These are phyloP conservation scores for Cetonia aurata DNA, from an alignment of 2,888 invertebrate genomes.

Conservation along the genomic window DNA sequence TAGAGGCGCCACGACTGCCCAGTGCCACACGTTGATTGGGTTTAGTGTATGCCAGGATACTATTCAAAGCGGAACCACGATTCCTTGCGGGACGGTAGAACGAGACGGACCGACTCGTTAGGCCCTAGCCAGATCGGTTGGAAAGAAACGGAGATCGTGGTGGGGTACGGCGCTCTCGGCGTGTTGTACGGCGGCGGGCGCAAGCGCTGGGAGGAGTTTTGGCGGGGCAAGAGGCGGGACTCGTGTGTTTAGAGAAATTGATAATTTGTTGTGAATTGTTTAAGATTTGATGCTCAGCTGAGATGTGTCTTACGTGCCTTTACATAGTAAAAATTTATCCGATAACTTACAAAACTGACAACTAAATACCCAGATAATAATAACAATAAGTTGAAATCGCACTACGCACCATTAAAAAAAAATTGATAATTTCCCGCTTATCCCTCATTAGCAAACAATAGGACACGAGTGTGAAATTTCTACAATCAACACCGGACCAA, in stretches of 20 bases:
- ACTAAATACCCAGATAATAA: not conserved
- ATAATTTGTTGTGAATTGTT: slow-evolving; percentile 68
- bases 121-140: slow-evolving; percentile 12
- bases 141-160: slow-evolving; percentile 52
- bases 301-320: slow-evolving; percentile 47
- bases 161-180: slow-evolving; percentile 61
- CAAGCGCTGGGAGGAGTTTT: slow-evolving; percentile 65
- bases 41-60: slow-evolving; percentile 65
- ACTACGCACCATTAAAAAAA: not conserved
- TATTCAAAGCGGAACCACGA: slow-evolving; percentile 57
- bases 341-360: no score
- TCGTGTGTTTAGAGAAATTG: slow-evolving; percentile 62
- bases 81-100: slow-evolving; percentile 60
- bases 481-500: slow-evolving; percentile 25
- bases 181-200: slow-evolving; percentile 59
- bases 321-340: no score
- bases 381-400: not conserved
- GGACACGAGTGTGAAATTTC: slow-evolving; percentile 33
- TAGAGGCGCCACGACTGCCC: slow-evolving; percentile 67
- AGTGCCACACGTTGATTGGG: slow-evolving; percentile 72
- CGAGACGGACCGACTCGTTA: slow-evolving; percentile 36
- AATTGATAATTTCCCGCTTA: slow-evolving; percentile 2
- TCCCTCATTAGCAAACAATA: slow-evolving; percentile 10
- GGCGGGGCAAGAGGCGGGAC: slow-evolving; percentile 62
- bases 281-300: slow-evolving; percentile 65